Evolutionary conservation across 2,113 vertebrate genomes (phyloP).

Genomic region (Laticauda laticaudata): DNA sequence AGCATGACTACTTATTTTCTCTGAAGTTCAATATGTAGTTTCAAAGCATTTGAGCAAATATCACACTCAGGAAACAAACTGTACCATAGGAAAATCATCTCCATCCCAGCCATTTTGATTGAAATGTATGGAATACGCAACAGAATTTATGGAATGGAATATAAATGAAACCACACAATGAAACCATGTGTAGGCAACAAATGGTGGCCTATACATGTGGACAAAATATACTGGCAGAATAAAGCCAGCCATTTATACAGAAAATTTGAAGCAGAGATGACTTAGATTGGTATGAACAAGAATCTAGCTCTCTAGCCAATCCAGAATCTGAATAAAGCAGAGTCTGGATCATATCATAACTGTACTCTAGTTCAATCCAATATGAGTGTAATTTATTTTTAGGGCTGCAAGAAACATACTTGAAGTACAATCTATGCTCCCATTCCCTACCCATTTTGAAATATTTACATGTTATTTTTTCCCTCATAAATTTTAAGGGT

Average conservation of each 20-base stretch:
- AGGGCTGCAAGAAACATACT: not conserved
- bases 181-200: not conserved
- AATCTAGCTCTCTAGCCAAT: not conserved
- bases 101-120: not conserved
- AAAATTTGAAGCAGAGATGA: not conserved
- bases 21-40: not conserved
- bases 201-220: not conserved
- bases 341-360: not conserved
- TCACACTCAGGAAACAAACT: not conserved
- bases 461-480: not conserved
- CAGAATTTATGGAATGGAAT: not conserved
- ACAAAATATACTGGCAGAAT: not conserved
- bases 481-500: not conserved
- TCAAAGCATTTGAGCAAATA: not conserved
- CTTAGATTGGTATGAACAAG: not conserved
- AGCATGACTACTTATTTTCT: not conserved
- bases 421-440: not conserved
- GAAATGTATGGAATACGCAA: not conserved
- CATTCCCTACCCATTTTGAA: not conserved
- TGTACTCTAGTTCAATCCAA: not conserved
- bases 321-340: not conserved
- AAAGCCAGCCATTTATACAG: not conserved
- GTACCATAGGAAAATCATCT: not conserved
- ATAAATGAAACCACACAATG: not conserved
- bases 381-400: not conserved